Percentiles rank a stretch among this genome's conserved stretches.
Conservation (phyloP, 1,140 invertebrate species). For the Magallana gigas region DNA sequence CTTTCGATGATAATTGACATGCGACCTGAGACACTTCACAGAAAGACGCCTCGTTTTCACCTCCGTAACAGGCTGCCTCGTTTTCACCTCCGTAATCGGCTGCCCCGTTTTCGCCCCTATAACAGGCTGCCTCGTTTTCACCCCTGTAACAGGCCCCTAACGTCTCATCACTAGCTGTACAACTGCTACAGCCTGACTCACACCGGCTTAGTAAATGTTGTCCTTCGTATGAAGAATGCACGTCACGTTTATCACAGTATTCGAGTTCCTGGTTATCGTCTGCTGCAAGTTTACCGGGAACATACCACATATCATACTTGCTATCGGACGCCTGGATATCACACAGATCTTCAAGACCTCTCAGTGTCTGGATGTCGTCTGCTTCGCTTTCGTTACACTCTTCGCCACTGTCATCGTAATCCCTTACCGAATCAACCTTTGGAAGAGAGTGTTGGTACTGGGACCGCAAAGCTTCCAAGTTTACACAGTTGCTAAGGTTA, state of each 20-base stretch:
- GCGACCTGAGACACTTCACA: not conserved
- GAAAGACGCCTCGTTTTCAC: not conserved
- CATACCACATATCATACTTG: conserved; percentile 26
- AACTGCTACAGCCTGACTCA: not conserved
- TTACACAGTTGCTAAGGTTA: conserved; percentile 65
- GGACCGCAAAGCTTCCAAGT: conserved; percentile 58
- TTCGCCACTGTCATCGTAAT: conserved; percentile 50
- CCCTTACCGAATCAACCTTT: conserved; percentile 43
- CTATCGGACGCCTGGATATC: not conserved
- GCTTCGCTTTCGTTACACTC: conserved; percentile 43
- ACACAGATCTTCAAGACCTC: not conserved
- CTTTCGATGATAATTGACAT: not conserved
- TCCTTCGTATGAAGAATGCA: not conserved
- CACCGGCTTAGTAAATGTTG: not conserved
- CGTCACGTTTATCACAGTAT: not conserved
- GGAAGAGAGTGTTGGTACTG: conserved; percentile 15
- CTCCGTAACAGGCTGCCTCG: not conserved
- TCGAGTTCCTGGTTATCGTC: not conserved
- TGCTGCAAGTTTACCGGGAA: conserved; percentile 15
- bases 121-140: not conserved
- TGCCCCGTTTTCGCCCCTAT: not conserved
- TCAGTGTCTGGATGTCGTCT: not conserved
- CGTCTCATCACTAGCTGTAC: too few relatives aligned
- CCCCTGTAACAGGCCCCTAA: not conserved
- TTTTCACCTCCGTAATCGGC: not conserved